A percentile compares a stretch with the other conserved stretches of the same genome.
These are phyloP conservation scores for Drosophila subsilvestris DNA, from an alignment of 2,888 invertebrate genomes.

Conservation along the genomic window DNA sequence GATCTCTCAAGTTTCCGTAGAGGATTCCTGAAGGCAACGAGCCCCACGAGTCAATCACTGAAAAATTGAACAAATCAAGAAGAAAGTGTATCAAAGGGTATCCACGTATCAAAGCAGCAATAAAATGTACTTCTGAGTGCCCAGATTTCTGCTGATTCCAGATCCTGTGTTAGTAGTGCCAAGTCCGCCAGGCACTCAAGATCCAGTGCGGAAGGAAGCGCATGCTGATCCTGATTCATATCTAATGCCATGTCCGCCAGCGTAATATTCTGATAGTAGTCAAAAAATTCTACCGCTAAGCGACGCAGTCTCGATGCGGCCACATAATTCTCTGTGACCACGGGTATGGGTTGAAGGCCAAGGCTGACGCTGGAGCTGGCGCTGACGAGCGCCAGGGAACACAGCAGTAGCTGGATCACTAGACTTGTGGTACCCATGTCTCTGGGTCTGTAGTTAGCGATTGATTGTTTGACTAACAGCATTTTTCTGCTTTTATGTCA, in stretches of 20 bases:
- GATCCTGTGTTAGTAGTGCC: constrained; percentile 3
- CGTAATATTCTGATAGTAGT: constrained; percentile 49
- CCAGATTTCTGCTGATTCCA: constrained; percentile 20
- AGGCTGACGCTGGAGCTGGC: neutral
- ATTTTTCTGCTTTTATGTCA: constrained; percentile 4
- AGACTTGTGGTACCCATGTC: constrained; percentile 5
- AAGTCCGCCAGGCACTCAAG: constrained; percentile 33
- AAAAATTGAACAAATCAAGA: neutral
- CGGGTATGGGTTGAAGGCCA: neutral
- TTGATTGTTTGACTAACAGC: neutral
- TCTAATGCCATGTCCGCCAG: constrained; percentile 1
- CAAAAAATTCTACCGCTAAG: constrained; percentile 55
- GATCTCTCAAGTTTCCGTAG: constrained; percentile 78
- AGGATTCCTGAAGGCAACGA: constrained; percentile 83
- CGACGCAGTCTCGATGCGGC: constrained; percentile 39
- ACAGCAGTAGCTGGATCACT: neutral
- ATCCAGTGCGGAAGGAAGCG: constrained; percentile 7
- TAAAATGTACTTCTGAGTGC: constrained; percentile 29
- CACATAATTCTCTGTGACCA: constrained; percentile 12
- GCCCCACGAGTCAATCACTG: constrained; percentile 84
- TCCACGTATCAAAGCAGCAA: neutral
- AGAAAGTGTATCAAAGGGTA: neutral
- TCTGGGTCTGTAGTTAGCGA: neutral
- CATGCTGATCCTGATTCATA: neutral
- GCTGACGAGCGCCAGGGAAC: constrained; percentile 3